These are phyloP conservation scores for Penelope pileata DNA, from an alignment of 2,113 vertebrate genomes.

Conservation along the genomic window DNA sequence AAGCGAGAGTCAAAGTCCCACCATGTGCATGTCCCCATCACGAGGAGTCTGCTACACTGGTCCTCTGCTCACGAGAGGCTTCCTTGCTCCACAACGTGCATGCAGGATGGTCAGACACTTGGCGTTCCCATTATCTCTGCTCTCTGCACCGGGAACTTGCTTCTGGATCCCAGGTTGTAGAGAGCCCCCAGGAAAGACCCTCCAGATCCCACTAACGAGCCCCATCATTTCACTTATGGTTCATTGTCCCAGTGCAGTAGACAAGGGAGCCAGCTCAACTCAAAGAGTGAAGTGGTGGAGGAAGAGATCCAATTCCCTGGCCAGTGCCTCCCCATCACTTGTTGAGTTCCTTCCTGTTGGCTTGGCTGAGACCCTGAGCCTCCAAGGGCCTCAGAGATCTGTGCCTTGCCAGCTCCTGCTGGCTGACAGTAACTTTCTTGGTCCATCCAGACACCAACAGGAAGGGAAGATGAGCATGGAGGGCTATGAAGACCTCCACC, in stretches of 20 bases:
- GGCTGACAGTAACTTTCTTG: background rate
- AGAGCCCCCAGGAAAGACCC: background rate
- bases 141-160: background rate
- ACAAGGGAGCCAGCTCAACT: background rate
- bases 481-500: background rate
- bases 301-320: background rate
- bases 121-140: background rate
- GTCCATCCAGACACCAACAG: background rate
- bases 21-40: background rate
- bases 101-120: accelerated
- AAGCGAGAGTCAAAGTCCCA: background rate
- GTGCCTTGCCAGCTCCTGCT: background rate
- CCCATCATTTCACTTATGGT: background rate
- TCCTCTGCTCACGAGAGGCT: slow-evolving; percentile 22
- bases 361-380: background rate
- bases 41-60: background rate
- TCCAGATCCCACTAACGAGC: background rate
- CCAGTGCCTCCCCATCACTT: background rate
- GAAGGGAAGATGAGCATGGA: background rate
- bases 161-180: background rate
- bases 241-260: background rate
- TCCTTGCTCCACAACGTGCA: background rate
- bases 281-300: background rate
- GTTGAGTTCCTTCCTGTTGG: background rate
- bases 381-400: background rate